Evolutionary conservation across 2,888 invertebrate genomes (phyloP), one percentile per base, ranked within the genome.

Genomic region (Ceriagrion tenellum): DNA sequence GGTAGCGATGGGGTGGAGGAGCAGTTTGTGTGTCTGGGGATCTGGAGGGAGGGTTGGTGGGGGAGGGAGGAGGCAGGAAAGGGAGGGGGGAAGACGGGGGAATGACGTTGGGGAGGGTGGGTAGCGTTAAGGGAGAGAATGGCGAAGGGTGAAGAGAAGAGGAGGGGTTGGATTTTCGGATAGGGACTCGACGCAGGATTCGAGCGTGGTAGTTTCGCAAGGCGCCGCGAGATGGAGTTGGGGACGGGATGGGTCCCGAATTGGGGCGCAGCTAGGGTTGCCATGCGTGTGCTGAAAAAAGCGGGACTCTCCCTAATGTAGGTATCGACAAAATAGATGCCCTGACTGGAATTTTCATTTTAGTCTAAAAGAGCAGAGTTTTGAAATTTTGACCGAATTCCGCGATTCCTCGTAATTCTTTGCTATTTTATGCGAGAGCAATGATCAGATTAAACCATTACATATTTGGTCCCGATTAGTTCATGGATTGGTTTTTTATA

Each of bases 221-320:
- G 47, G 26, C 93, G 74, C 93, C 93, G 74, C 69, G 40, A 93
- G 93, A 93, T 93, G 93, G 93, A 69, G 93, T 35, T 35, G 93
- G 69, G 93, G 55, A 89, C 35, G n/a, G 89, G 47, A 40, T 47
- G 47, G 35, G 55, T 20, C n/a, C n/a, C 26, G 55, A 89, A 89
- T 55, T 23, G 55, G 89, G 20, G 69, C 93, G n/a, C 35, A 55
- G 81, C 30, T 35, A 18, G 10, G 3, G 81, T 3, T 81, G 35
- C 35, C 35, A 59, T 59, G 81, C 35, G 35, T 35, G 35, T 35
- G 16, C 30, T 81, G 81, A 13, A 35, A 81, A 69, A 69, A 69
- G 69, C 69, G 69, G 69, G 69, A 35, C 13, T 13, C 16, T 81
- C 35, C 30, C 35, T 35, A 35, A 35, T 81, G 47, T n/a, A n/a